Evolutionary conservation across 2,888 invertebrate genomes (phyloP), one percentile per base, ranked within the genome.

Genomic region (Aleiodes alternator): DNA sequence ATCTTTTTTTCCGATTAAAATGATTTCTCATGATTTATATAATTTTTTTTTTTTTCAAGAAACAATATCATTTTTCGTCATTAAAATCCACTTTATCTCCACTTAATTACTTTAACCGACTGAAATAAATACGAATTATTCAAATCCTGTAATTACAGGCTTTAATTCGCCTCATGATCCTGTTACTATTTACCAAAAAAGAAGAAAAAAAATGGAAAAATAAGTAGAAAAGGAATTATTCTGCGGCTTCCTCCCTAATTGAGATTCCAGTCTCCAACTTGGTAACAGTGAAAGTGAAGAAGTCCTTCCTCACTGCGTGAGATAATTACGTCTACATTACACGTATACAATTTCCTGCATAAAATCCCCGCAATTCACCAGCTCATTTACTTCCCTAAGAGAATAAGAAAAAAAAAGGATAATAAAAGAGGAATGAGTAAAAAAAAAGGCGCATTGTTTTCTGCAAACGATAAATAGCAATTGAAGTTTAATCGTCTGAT

Each of bases 311-410:
- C 48, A 53, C 16, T 76, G 72, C 77, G 61, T 78, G 72, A 76
- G 75, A 79, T 77, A 77, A 79, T 79, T 79, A 68, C 66, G 53
- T 55, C 69, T 76, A 29, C 72, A 48, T 51, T 73, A 56, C 74
- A 64, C 66, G 75, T 77, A 70, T 71, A 48, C 64, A 64, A 16
- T 48, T 64, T 48, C 64, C 64, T 48, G 43, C 11, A 43, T 64
- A 64, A 43, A 43, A 64, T 48, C 43, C 48, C 16, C 11, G 8
- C 48, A 64, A 64, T 48, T 9, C 64, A 43, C 56, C 56, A 23
- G 11, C 56, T 38, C 38, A 64, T 64, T 64, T 48, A 64, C 16
- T 43, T 4, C 48, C 48, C 23, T 16, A 43, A 48, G 23, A 9
- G 38, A 34, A 59, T 34, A 6, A 3, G 38, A 14, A 23, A 16